These are phyloP conservation scores for Sula dactylatra DNA, from an alignment of 2,113 vertebrate genomes.

Conservation along the genomic window DNA sequence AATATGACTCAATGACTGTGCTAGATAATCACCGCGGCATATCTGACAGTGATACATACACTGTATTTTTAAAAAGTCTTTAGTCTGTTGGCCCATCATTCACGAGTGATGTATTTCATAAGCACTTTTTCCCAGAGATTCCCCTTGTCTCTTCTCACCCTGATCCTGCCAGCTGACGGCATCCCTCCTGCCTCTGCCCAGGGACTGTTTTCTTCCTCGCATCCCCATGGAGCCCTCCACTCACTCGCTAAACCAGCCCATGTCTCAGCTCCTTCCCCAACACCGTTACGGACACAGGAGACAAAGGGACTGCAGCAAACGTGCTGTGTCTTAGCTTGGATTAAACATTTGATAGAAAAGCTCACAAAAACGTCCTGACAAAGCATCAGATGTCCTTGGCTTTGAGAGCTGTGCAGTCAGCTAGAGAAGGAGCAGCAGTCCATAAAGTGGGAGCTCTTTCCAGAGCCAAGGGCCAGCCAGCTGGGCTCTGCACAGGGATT, in stretches of 20 bases:
- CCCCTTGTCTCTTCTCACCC: background rate
- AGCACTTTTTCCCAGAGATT: background rate
- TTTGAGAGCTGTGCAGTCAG: background rate
- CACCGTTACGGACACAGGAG: background rate
- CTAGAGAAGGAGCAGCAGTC: background rate
- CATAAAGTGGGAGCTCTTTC: background rate
- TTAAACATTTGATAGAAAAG: background rate
- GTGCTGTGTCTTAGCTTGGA: accelerated
- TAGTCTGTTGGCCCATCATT: background rate
- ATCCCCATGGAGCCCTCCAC: accelerated
- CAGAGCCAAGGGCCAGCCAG: background rate
- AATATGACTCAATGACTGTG: background rate
- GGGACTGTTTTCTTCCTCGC: accelerated
- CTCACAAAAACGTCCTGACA: background rate
- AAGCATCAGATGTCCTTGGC: background rate
- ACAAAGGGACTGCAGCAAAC: background rate
- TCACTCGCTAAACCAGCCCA: background rate
- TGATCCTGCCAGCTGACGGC: background rate
- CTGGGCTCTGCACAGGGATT: background rate
- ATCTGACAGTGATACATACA: background rate
- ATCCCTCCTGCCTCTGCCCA: background rate
- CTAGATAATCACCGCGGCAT: background rate
- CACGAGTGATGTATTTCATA: background rate
- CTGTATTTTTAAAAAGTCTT: background rate
- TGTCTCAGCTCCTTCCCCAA: background rate